Evolutionary conservation across 2,797 vertebrate genomes (phyloP).

Genomic region (Natrix natrix): DNA sequence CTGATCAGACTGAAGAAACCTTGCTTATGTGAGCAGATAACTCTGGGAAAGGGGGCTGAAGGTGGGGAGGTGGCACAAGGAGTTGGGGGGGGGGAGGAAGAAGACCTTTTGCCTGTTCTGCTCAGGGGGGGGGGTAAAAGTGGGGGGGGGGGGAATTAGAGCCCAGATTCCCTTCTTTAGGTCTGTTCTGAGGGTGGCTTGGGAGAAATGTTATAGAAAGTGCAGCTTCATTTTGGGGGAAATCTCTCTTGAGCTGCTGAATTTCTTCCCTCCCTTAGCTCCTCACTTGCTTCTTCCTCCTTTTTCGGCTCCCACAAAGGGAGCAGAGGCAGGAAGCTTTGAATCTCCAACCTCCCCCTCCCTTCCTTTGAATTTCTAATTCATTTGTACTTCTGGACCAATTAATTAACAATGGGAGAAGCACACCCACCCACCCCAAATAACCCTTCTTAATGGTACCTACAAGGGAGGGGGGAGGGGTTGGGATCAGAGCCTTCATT

Average conservation of each 20-base stretch:
- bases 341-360: rapidly evolving
- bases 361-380: background rate
- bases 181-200: no score
- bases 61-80: background rate
- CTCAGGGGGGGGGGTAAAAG: background rate
- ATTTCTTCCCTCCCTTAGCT: background rate
- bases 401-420: background rate
- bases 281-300: background rate
- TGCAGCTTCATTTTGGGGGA: no score
- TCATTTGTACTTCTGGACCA: background rate
- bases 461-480: background rate
- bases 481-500: no score
- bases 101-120: background rate
- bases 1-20: constrained; percentile 6
- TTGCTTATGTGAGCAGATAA: constrained; percentile 27
- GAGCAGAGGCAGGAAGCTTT: background rate
- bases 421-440: no score
- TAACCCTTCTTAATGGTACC: background rate
- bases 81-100: no score
- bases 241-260: background rate
- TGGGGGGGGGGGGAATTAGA: background rate
- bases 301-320: background rate
- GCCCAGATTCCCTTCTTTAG: no score
- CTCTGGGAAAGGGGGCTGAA: background rate
- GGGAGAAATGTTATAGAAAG: background rate